These are phyloP conservation scores for Girardinus metallicus DNA, from an alignment of 2,797 vertebrate species.

Conservation along the genomic window DNA sequence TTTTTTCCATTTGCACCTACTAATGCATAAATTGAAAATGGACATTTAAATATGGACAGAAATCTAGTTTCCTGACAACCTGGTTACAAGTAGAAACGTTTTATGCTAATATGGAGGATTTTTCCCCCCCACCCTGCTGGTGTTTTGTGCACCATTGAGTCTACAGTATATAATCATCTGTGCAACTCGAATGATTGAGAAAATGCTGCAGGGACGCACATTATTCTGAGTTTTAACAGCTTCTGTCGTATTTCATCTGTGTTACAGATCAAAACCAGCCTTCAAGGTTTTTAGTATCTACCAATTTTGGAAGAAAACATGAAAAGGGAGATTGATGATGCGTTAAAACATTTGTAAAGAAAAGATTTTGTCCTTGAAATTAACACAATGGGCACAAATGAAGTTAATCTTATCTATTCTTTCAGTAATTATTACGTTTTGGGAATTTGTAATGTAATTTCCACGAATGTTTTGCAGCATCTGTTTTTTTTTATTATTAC, in stretches of 20 bases:
- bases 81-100: neutral
- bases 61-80: neutral
- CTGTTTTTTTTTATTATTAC: neutral
- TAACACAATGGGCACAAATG: neutral
- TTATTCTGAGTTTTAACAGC: neutral
- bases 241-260: neutral
- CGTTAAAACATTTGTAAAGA: neutral
- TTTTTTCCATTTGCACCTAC: neutral
- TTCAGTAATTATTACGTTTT: neutral
- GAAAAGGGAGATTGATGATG: neutral
- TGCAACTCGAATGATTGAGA: neutral
- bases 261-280: neutral
- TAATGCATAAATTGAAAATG: neutral
- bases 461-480: neutral
- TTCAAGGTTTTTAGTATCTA: neutral
- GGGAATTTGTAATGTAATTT: neutral
- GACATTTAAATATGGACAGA: neutral
- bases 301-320: neutral
- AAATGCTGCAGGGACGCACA: neutral
- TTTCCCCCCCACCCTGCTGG: neutral
- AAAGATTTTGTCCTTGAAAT: neutral
- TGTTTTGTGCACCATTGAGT: neutral
- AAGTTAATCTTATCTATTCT: neutral
- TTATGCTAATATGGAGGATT: neutral
- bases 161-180: neutral